Percentiles rank a stretch among this genome's conserved stretches.
phyloP scores from a whole-genome alignment of 2,797 vertebrate species.

The Rhinogobio ventralis region DNA sequence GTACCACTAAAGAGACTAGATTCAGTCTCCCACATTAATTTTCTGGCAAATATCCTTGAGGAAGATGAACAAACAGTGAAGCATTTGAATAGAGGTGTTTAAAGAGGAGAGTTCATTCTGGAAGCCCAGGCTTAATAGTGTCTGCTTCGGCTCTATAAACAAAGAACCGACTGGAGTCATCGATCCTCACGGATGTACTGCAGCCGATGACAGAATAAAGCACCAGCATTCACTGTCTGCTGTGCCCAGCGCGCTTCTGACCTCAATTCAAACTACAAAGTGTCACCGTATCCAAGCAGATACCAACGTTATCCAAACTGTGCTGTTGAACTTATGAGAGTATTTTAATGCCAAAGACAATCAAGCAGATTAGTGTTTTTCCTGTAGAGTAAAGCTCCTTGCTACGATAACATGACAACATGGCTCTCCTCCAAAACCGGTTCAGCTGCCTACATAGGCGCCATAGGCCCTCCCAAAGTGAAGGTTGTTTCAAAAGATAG shows the following conservation, averaged over 20 bases:
- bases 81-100: conserved; percentile 8
- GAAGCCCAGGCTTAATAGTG: conserved; percentile 8
- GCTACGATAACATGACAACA: neutral
- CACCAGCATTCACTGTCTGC: conserved; percentile 10
- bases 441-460: neutral
- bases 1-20: neutral
- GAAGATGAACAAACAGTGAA: conserved; percentile 4
- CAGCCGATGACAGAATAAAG: conserved; percentile 29
- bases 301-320: conserved; percentile 14
- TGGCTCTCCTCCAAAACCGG: conserved; percentile 1
- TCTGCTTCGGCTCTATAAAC: conserved; percentile 19
- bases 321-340: conserved; percentile 13
- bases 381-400: conserved; percentile 12
- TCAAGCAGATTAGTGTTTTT: conserved; percentile 19
- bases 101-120: conserved; percentile 18
- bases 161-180: conserved; percentile 30
- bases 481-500: neutral
- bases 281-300: neutral
- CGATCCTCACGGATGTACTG: conserved; percentile 24
- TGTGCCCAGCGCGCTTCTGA: neutral
- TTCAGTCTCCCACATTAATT: neutral
- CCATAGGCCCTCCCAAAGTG: neutral
- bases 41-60: conserved; percentile 1
- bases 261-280: conserved; percentile 7
- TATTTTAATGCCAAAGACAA: conserved; percentile 18